Conservation (phyloP, 2,888 invertebrate species). For the Halictus ligatus region DNA sequence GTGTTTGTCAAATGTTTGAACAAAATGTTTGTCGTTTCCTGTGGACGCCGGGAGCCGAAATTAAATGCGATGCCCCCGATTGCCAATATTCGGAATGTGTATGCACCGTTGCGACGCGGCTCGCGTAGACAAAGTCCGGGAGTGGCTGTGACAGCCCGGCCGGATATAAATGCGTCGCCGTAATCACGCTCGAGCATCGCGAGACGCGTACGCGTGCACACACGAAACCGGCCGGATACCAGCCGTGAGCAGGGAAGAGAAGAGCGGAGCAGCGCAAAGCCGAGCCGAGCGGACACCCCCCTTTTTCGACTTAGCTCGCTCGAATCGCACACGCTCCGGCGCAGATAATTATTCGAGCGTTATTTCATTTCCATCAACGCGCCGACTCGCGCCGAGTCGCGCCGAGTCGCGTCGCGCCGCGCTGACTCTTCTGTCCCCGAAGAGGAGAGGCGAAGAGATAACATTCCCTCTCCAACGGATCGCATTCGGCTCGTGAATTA, state of each 20-base stretch:
- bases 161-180: constrained; percentile 54
- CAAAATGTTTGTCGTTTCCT: constrained; percentile 81
- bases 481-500: constrained; percentile 33
- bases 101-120: constrained; percentile 43
- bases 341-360: constrained; percentile 22
- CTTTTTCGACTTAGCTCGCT: constrained; percentile 22
- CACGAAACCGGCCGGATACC: not conserved
- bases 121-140: constrained; percentile 56
- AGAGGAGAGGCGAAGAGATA: constrained; percentile 4
- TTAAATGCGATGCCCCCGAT: constrained; percentile 79
- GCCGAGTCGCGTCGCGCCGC: not conserved
- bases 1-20: constrained; percentile 84
- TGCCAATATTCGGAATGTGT: constrained; percentile 74
- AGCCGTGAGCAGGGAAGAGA: not conserved
- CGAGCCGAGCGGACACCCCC: not conserved
- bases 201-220: constrained; percentile 23
- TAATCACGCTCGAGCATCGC: constrained; percentile 45
- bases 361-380: constrained; percentile 34
- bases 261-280: not conserved
- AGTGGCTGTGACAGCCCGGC: constrained; percentile 43
- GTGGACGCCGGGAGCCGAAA: constrained; percentile 74
- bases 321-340: not conserved
- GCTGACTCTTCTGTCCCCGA: not conserved
- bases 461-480: not conserved
- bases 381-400: no score